Percentiles rank a stretch among this genome's conserved stretches.
These are phyloP conservation scores for Halocynthia roretzi DNA, from an alignment of 23 tunicate genomes.

Conservation along the genomic window DNA sequence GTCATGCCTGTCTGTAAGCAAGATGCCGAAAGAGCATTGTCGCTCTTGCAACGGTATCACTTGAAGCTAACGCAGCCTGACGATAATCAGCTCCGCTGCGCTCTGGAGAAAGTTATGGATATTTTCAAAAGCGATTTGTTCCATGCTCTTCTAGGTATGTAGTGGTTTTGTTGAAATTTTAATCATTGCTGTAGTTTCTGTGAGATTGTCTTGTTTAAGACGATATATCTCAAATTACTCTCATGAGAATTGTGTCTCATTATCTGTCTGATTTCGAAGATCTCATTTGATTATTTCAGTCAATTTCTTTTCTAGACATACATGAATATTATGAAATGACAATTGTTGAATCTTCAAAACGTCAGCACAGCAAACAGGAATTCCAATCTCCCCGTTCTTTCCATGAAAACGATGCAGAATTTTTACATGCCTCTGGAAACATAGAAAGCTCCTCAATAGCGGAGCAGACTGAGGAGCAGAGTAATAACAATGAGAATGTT, in stretches of 20 bases:
- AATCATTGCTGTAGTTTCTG: too few species aligned
- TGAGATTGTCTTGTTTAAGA: too few species aligned
- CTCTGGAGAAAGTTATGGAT: slow-evolving; percentile 65
- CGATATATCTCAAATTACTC: not conserved
- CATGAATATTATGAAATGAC: slow-evolving; percentile 85
- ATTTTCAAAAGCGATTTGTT: slow-evolving; percentile 66
- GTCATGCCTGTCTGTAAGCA: too few species aligned
- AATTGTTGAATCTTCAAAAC: slow-evolving; percentile 27
- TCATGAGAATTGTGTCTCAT: not conserved
- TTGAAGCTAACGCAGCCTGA: slow-evolving; percentile 43
- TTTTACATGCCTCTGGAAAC: too few species aligned
- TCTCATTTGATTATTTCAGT: not conserved
- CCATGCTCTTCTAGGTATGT: slow-evolving; percentile 65
- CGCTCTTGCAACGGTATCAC: slow-evolving; percentile 60
- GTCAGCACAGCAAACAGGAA: too few species aligned
- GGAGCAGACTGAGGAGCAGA: too few species aligned
- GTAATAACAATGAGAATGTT: too few species aligned
- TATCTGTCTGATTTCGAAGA: not conserved
- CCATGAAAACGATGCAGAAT: too few species aligned
- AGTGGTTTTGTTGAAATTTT: not conserved
- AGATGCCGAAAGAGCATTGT: slow-evolving; percentile 69
- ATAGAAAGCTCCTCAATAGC: too few species aligned
- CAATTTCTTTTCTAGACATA: slow-evolving; percentile 36
- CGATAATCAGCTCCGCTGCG: slow-evolving; percentile 32
- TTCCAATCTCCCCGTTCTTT: too few species aligned